phyloP scores from a whole-genome alignment of 2,888 invertebrate species.

The Mechanitis mazaeus region DNA sequence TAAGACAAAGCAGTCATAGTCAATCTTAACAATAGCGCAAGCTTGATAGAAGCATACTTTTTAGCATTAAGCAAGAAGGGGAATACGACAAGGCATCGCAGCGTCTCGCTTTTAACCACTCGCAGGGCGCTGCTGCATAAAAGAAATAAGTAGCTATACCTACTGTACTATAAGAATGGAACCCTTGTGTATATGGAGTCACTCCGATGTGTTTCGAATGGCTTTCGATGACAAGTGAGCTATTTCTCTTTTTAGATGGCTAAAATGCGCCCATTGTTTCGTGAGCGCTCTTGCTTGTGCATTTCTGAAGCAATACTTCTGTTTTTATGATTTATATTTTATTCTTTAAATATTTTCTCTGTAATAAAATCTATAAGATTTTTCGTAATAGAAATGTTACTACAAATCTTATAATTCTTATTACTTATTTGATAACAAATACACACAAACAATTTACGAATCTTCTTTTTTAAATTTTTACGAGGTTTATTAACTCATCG shows the following conservation, averaged over 20 bases:
- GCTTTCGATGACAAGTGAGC: conserved; percentile 72
- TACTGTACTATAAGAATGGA: conserved; percentile 43
- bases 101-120: conserved; percentile 71
- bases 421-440: conserved; percentile 11
- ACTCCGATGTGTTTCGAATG: conserved; percentile 64
- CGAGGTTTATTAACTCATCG: conserved; percentile 68
- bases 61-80: conserved; percentile 67
- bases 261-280: conserved; percentile 70
- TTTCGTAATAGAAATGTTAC: background rate
- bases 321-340: conserved; percentile 26
- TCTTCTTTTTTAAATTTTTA: conserved; percentile 56
- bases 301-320: conserved; percentile 42
- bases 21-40: conserved; percentile 64
- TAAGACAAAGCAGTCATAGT: conserved; percentile 57
- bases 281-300: conserved; percentile 40
- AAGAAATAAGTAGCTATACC: conserved; percentile 53
- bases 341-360: conserved; percentile 1
- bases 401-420: conserved; percentile 37
- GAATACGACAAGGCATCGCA: conserved; percentile 57
- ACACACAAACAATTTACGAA: background rate
- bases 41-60: conserved; percentile 58
- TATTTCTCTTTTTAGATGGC: conserved; percentile 65
- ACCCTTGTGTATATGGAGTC: conserved; percentile 55
- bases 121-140: conserved; percentile 59
- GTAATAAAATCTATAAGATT: background rate